Evolutionary conservation across 2,888 invertebrate genomes (phyloP).

Genomic region (Aelia acuminata): DNA sequence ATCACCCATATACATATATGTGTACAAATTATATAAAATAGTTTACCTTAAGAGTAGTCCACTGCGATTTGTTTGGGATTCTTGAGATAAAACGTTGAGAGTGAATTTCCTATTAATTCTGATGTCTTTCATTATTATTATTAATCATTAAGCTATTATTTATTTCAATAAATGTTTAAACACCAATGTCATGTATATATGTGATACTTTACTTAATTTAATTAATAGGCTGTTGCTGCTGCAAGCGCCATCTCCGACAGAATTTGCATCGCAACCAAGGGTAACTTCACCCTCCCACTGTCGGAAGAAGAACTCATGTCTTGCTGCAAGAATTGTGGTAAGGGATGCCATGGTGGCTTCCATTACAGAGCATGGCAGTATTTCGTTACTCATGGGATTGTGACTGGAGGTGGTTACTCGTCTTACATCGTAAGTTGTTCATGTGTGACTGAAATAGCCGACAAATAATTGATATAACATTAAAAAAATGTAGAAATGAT

Average conservation of each 20-base stretch:
- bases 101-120: no score
- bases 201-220: no score
- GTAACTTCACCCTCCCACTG: conserved; percentile 22
- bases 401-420: conserved; percentile 43
- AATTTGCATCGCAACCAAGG: conserved; percentile 17
- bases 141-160: no score
- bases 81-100: no score
- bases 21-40: no score
- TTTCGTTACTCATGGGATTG: conserved; percentile 21
- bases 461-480: no score
- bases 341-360: conserved; percentile 23
- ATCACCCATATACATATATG: no score
- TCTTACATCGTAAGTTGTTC: conserved; percentile 36
- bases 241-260: conserved; percentile 45
- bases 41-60: no score
- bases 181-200: not conserved
- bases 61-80: no score
- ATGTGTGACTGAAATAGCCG: not conserved
- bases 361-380: conserved; percentile 41
- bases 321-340: conserved; percentile 3
- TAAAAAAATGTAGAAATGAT: no score
- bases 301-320: conserved; percentile 37
- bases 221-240: conserved; percentile 67
- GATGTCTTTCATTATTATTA: no score
- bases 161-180: no score